phyloP scores from a whole-genome alignment of 92 coral and sea anemone genomes.

The Actinostola sp. region DNA sequence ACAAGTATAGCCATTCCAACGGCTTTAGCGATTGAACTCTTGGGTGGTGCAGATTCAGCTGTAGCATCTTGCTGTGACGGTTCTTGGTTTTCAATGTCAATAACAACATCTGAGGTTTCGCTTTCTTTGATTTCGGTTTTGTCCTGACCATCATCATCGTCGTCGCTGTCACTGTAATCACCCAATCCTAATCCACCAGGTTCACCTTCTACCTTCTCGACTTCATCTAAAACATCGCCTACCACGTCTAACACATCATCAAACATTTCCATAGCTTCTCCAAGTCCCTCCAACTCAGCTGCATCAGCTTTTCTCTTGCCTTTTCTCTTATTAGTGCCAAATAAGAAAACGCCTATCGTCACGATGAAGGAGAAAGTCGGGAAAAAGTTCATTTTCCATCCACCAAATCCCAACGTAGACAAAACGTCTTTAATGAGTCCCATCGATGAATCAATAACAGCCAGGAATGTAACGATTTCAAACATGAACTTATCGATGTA shows the following conservation, averaged over 20 bases:
- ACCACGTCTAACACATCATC: conserved; percentile 73
- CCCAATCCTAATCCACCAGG: conserved; percentile 41
- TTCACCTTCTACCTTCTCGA: conserved; percentile 59
- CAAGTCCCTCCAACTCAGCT: conserved; percentile 69
- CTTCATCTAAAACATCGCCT: conserved; percentile 77
- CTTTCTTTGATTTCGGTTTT: conserved; percentile 22
- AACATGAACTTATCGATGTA: conserved; percentile 92
- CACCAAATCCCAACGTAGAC: conserved; percentile 76
- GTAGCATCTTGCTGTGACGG: conserved; percentile 16
- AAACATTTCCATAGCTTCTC: conserved; percentile 73
- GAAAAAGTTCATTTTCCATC: conserved; percentile 91
- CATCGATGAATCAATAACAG: conserved; percentile 86
- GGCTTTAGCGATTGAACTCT: conserved; percentile 59
- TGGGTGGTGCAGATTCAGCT: conserved; percentile 40
- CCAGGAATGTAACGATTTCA: conserved; percentile 87
- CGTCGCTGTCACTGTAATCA: conserved; percentile 52
- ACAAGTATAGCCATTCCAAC: conserved; percentile 69
- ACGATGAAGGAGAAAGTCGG: conserved; percentile 85
- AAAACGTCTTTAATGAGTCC: conserved; percentile 85
- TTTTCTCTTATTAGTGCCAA: conserved; percentile 88
- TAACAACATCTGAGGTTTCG: conserved; percentile 40
- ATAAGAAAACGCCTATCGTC: conserved; percentile 78
- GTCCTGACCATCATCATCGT: conserved; percentile 32
- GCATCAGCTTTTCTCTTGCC: conserved; percentile 82
- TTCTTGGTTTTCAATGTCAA: conserved; percentile 33